These are phyloP conservation scores for Zygothrica quintamaculata DNA, from an alignment of 2,888 invertebrate species.

Conservation along the genomic window DNA sequence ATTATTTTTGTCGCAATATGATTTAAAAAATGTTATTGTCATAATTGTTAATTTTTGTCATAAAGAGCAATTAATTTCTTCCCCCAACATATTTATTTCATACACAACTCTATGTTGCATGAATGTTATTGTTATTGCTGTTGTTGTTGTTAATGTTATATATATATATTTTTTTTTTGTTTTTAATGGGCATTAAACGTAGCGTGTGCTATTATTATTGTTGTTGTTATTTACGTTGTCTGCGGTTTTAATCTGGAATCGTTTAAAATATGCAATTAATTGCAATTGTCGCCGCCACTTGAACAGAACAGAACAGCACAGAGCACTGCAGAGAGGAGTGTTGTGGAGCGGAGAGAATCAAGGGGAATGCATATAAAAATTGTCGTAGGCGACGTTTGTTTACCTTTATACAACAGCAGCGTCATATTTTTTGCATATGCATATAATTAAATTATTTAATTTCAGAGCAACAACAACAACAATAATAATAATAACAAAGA, in stretches of 20 bases:
- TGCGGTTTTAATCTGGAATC: constrained; percentile 59
- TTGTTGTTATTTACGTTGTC: constrained; percentile 56
- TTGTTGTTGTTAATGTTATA: constrained; percentile 14
- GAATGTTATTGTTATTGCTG: constrained; percentile 6
- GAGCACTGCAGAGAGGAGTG: no score
- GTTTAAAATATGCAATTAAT: constrained; percentile 72
- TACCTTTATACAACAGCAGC: constrained; percentile 47
- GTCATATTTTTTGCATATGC: constrained; percentile 55
- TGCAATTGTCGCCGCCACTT: constrained; percentile 66
- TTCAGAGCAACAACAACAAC: constrained; percentile 38
- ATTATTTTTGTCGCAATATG: constrained; percentile 60
- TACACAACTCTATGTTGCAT: constrained; percentile 7
- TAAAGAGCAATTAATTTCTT: constrained; percentile 58
- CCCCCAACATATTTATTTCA: background rate
- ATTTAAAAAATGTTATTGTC: constrained; percentile 60
- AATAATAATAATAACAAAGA: constrained; percentile 27
- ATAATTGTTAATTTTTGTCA: constrained; percentile 62
- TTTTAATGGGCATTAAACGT: constrained; percentile 12
- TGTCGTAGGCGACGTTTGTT: constrained; percentile 52
- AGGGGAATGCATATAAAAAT: no score
- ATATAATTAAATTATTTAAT: constrained; percentile 67
- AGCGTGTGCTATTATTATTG: constrained; percentile 3
- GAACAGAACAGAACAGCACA: constrained; percentile 5
- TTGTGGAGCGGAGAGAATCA: no score
- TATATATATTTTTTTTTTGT: background rate